Percentiles rank a stretch among this genome's conserved stretches.
phyloP scores from a whole-genome alignment of 2,113 vertebrate genomes.

The Trematomus loennbergii region DNA sequence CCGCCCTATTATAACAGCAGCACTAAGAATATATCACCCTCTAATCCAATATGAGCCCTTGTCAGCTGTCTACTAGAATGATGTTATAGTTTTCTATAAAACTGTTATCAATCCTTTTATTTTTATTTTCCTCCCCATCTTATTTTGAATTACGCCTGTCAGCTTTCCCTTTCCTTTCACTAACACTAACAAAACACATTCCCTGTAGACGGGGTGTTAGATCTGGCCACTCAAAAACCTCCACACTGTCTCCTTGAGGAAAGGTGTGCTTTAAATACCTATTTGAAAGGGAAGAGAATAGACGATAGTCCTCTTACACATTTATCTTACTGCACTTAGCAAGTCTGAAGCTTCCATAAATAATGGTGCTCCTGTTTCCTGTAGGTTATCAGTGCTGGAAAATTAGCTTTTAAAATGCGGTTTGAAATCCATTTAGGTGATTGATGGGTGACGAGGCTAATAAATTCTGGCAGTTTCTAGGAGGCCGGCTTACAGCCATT shows the following conservation, averaged over 20 bases:
- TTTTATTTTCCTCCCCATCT: slow-evolving; percentile 56
- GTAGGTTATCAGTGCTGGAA: slow-evolving; percentile 85
- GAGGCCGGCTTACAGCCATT: slow-evolving; percentile 78
- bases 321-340: slow-evolving; percentile 82
- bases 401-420: slow-evolving; percentile 90
- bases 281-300: slow-evolving; percentile 57
- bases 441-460: slow-evolving; percentile 86
- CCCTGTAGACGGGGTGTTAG: slow-evolving; percentile 58
- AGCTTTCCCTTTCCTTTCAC: slow-evolving; percentile 51
- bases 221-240: slow-evolving; percentile 55
- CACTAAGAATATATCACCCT: slow-evolving; percentile 46
- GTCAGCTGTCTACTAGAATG: slow-evolving; percentile 45
- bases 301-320: slow-evolving; percentile 54
- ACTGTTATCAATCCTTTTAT: slow-evolving; percentile 63
- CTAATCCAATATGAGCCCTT: slow-evolving; percentile 35
- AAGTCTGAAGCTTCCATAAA: slow-evolving; percentile 80
- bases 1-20: slow-evolving; percentile 10
- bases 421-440: slow-evolving; percentile 88
- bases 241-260: slow-evolving; percentile 39
- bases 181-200: slow-evolving; percentile 74
- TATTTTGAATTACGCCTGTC: slow-evolving; percentile 71
- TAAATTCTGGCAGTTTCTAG: slow-evolving; percentile 84
- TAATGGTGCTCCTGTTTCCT: slow-evolving; percentile 81
- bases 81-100: slow-evolving; percentile 56
- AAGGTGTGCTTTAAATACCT: slow-evolving; percentile 71